These are phyloP conservation scores for Cylas formicarius DNA, from an alignment of 1,140 invertebrate genomes.

Conservation along the genomic window DNA sequence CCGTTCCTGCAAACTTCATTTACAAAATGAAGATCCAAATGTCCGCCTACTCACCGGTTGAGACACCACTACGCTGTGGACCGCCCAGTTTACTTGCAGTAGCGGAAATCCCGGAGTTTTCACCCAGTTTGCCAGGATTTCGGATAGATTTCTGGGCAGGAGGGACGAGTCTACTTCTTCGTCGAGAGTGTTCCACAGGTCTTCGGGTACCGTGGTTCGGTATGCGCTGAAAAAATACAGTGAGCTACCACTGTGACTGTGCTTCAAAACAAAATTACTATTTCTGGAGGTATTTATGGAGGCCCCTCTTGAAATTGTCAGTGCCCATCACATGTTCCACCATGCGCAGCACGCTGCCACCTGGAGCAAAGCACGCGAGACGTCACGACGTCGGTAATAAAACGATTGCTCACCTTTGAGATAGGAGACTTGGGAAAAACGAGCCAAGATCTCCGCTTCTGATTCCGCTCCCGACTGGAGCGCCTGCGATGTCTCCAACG, in stretches of 20 bases:
- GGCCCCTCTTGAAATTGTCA: slow-evolving; percentile 52
- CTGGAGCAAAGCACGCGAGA: slow-evolving; percentile 14
- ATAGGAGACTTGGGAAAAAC: slow-evolving; percentile 55
- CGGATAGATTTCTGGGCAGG: slow-evolving; percentile 35
- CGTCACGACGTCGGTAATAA: not conserved
- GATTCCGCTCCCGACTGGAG: slow-evolving; percentile 45
- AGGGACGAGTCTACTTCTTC: slow-evolving; percentile 20
- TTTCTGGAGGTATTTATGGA: slow-evolving; percentile 37
- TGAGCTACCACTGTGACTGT: not conserved
- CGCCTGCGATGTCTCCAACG: slow-evolving; percentile 54
- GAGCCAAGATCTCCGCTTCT: slow-evolving; percentile 45
- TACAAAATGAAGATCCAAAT: slow-evolving; percentile 6
- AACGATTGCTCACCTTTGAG: slow-evolving; percentile 47
- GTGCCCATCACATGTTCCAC: slow-evolving; percentile 62
- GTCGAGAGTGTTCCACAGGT: slow-evolving; percentile 23
- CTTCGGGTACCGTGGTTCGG: slow-evolving; percentile 17
- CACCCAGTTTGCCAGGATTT: slow-evolving; percentile 56
- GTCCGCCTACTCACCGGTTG: slow-evolving; percentile 19
- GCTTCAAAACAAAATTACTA: slow-evolving; percentile 15
- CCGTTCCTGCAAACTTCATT: slow-evolving; percentile 18
- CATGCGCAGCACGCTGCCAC: slow-evolving; percentile 65
- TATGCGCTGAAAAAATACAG: slow-evolving; percentile 16
- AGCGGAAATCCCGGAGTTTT: slow-evolving; percentile 55
- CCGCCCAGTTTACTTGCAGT: slow-evolving; percentile 32
- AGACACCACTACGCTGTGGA: slow-evolving; percentile 16